A percentile compares a stretch with the other conserved stretches of the same genome.
These are phyloP conservation scores for Drosophila paramelanica DNA, from an alignment of 2,888 invertebrate species.

Conservation along the genomic window DNA sequence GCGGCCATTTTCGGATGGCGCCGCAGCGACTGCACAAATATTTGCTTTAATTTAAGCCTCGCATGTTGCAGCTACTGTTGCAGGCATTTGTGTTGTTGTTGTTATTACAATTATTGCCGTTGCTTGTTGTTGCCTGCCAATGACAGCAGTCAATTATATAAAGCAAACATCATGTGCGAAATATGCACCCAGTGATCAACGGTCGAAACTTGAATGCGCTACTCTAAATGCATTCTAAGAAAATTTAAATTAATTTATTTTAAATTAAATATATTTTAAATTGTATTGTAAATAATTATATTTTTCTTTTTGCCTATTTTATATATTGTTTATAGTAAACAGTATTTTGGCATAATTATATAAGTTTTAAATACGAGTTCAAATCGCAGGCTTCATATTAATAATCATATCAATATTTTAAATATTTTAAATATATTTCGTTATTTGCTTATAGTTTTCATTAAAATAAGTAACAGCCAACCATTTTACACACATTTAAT, in stretches of 20 bases:
- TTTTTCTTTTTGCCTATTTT: too few species aligned
- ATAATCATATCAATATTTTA: background rate
- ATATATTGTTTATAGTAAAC: too few species aligned
- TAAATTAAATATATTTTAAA: too few species aligned
- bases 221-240: background rate
- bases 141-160: conserved; percentile 78
- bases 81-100: conserved; percentile 32
- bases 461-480: too few species aligned
- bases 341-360: too few species aligned
- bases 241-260: too few species aligned
- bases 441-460: too few species aligned
- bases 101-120: conserved; percentile 31
- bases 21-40: conserved; percentile 73
- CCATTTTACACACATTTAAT: too few species aligned
- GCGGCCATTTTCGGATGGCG: conserved; percentile 64
- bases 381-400: too few species aligned
- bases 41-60: conserved; percentile 77
- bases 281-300: too few species aligned
- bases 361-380: too few species aligned
- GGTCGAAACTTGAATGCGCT: conserved; percentile 23
- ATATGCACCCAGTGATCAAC: background rate
- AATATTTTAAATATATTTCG: too few species aligned
- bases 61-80: conserved; percentile 66
- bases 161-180: conserved; percentile 62
- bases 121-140: conserved; percentile 36